These are phyloP conservation scores for Dicaeum eximium DNA, from an alignment of 2,113 vertebrate genomes.

Conservation along the genomic window DNA sequence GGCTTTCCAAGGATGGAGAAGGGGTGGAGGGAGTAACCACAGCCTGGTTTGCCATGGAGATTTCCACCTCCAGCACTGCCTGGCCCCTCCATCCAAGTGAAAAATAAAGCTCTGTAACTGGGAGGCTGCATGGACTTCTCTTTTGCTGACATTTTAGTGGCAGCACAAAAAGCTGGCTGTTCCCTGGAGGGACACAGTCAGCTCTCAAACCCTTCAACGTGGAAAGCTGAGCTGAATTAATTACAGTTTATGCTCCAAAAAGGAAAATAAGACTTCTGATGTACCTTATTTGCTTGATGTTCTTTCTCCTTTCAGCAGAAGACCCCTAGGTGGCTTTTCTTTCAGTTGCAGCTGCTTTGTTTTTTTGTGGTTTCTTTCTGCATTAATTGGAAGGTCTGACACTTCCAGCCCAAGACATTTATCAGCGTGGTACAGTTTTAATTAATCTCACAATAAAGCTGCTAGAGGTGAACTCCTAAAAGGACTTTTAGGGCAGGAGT, in stretches of 20 bases:
- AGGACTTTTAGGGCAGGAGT: background rate
- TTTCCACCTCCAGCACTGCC: background rate
- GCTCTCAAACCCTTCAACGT: constrained; percentile 4
- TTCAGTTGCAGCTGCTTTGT: constrained; percentile 32
- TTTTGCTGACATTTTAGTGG: background rate
- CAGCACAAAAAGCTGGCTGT: constrained; percentile 8
- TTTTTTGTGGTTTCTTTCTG: constrained; percentile 54
- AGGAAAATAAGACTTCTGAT: constrained; percentile 24
- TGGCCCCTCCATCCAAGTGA: background rate
- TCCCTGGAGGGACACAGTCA: constrained; percentile 1
- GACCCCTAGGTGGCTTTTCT: constrained; percentile 32
- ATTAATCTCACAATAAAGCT: constrained; percentile 56
- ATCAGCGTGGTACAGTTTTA: constrained; percentile 67
- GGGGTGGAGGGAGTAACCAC: background rate
- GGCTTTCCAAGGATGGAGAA: background rate
- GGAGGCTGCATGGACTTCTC: background rate
- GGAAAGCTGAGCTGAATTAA: constrained; percentile 50
- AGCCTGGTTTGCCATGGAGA: background rate
- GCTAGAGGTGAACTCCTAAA: background rate
- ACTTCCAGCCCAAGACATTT: constrained; percentile 63
- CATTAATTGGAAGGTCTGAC: constrained; percentile 74
- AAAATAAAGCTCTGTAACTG: background rate
- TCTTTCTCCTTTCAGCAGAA: background rate
- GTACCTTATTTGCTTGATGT: constrained; percentile 23
- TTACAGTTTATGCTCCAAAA: background rate